phyloP scores from a whole-genome alignment of 2,888 invertebrate genomes.

The Exocentrus adspersus region DNA sequence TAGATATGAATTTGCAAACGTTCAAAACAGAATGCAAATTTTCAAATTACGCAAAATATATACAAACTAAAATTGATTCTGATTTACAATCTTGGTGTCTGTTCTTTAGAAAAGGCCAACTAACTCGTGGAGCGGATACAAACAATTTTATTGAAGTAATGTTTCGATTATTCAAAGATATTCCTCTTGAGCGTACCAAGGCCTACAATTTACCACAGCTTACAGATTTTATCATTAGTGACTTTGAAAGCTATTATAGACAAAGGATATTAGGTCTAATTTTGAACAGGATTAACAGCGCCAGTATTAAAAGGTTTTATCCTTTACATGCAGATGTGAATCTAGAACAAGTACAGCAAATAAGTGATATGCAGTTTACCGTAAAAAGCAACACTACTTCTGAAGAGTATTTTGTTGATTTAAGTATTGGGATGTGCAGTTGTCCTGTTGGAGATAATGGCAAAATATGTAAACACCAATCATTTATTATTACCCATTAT shows the following conservation, averaged over 20 bases:
- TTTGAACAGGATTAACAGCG: constrained; percentile 10
- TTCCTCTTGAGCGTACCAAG: constrained; percentile 31
- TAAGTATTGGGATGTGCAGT: constrained; percentile 17
- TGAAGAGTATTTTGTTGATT: constrained; percentile 21
- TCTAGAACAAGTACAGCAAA: constrained; percentile 14
- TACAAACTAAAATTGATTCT: constrained; percentile 9
- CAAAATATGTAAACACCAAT: constrained; percentile 21
- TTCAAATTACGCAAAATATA: constrained; percentile 20
- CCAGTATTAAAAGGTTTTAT: constrained; percentile 13
- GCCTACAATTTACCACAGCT: constrained; percentile 27
- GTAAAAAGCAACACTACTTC: background rate
- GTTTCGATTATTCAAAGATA: constrained; percentile 34
- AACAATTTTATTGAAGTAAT: constrained; percentile 34
- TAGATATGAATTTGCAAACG: constrained; percentile 8
- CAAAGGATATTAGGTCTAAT: constrained; percentile 12
- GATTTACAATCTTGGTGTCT: constrained; percentile 23
- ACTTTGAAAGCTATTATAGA: constrained; percentile 27
- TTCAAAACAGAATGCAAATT: constrained; percentile 18
- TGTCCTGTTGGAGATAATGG: constrained; percentile 13
- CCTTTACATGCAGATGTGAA: constrained; percentile 8
- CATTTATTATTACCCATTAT: constrained; percentile 6
- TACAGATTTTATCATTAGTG: constrained; percentile 24
- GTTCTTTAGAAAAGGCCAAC: constrained; percentile 19
- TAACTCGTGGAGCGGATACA: constrained; percentile 28
- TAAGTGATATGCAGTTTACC: constrained; percentile 11